Conservation (phyloP, 2,888 invertebrate genomes). For the Carterocephalus palaemon region DNA sequence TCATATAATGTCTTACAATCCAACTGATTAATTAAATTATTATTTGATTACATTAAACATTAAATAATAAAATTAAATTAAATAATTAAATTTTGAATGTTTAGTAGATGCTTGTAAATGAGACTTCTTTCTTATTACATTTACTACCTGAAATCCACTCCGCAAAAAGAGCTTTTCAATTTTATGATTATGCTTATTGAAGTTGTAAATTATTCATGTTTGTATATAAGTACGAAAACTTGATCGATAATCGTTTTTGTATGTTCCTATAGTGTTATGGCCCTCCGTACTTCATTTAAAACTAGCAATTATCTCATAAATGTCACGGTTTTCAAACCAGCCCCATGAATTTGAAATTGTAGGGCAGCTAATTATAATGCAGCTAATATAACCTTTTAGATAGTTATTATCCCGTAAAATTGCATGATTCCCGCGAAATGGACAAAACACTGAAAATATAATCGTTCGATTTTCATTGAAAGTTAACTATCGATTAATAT, state of each 20-base stretch:
- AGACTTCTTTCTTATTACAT: too few species aligned
- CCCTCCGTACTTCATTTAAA: conserved; percentile 15
- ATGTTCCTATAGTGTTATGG: conserved; percentile 11
- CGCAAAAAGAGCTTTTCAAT: conserved; percentile 12
- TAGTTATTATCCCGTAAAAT: too few species aligned
- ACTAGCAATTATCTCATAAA: conserved; percentile 5
- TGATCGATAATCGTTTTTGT: conserved; percentile 12
- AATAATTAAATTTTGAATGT: too few species aligned
- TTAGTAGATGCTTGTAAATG: too few species aligned
- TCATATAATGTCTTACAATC: too few species aligned
- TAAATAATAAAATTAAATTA: too few species aligned
- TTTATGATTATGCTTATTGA: conserved; percentile 11
- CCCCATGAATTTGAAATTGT: conserved; percentile 7
- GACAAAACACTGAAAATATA: too few species aligned
- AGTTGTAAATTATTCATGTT: conserved; percentile 11
- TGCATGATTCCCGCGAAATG: too few species aligned
- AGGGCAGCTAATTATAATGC: too few species aligned
- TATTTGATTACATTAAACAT: neutral
- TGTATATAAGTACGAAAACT: conserved; percentile 12
- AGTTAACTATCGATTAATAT: too few species aligned
- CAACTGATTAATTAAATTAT: neutral
- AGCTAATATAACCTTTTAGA: too few species aligned
- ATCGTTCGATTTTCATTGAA: too few species aligned
- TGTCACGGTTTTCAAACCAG: conserved; percentile 7
- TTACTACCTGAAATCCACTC: neutral